Evolutionary conservation across 2,113 vertebrate species (phyloP), one percentile per base, ranked within the genome.

Genomic region (Strigops habroptila): DNA sequence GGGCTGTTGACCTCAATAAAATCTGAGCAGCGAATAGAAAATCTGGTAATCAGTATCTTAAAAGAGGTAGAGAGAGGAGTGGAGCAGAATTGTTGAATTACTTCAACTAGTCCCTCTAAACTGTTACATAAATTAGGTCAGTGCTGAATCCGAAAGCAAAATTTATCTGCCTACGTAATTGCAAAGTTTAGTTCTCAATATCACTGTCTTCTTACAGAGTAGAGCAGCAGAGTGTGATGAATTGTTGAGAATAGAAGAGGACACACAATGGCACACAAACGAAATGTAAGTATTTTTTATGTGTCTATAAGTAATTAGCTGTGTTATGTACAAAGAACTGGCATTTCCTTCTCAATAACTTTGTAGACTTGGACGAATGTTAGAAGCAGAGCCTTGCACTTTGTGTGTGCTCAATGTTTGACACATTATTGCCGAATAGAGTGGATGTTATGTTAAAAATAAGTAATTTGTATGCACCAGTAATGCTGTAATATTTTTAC

Each of bases 181-280:
- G 53, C 53, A 24, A 86, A 87, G 71, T 90, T 89, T 53, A 48
- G 18, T 76, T 95, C 92, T 96, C 77, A 67, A 53, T 82, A 59
- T 60, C 52, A 2, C 0, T 96, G 60, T 84, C 82, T 97, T 33
- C 93, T 59, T 81, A 43, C 96, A 99, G 99, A 98, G 98, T 75
- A 98, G 98, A 94, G 90, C 97, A 51, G 97, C 97, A 44, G 98
- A 98, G 91, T 99, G 98, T 75, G 98, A 99, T 91, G 99, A 99
- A 83, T 98, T 99, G 4, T 83, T 99, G 81, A 98, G 99, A 97
- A 99, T 99, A 98, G 99, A 99, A 95, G 99, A 99, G 97, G 99
- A 99, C 46, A 21, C 95, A 0, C 98, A 98, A 95, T 99, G 99
- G 99, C 96, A 94, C 22, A 68, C 97, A 3, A 98, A 98, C 25